Percentiles rank a stretch among this genome's conserved stretches.
phyloP scores from a whole-genome alignment of 2,888 invertebrate genomes.

The Polymixis lichenea region DNA sequence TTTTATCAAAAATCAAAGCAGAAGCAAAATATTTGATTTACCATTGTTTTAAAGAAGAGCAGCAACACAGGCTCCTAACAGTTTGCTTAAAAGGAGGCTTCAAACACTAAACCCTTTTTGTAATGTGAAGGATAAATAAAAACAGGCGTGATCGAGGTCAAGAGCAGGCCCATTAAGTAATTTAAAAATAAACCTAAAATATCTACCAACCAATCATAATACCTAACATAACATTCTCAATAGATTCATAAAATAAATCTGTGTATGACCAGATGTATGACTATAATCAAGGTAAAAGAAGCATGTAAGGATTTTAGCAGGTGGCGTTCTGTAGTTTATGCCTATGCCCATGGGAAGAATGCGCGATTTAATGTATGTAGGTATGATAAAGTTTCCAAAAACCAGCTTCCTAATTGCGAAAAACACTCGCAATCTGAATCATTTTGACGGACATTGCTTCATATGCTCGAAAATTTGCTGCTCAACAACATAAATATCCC shows the following conservation, averaged over 20 bases:
- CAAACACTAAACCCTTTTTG: not conserved
- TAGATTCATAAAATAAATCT: not conserved
- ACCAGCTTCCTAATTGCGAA: not conserved
- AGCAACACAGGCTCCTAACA: not conserved
- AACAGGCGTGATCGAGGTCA: not conserved
- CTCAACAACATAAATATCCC: too few species aligned
- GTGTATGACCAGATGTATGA: too few species aligned
- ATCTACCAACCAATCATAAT: not conserved
- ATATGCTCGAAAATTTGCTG: too few species aligned
- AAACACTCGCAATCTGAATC: not conserved
- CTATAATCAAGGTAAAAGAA: too few species aligned
- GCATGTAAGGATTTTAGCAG: too few species aligned
- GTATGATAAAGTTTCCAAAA: not conserved
- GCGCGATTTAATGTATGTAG: too few species aligned
- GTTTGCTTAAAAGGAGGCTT: not conserved
- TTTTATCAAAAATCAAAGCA: not conserved
- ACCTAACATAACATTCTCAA: not conserved
- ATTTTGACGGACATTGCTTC: too few species aligned
- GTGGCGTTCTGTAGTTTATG: too few species aligned
- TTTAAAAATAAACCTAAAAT: not conserved
- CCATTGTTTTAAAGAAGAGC: not conserved
- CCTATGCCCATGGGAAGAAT: too few species aligned
- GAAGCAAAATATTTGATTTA: not conserved
- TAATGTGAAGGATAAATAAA: not conserved
- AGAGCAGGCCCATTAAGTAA: too few species aligned